Evolutionary conservation across 2,888 invertebrate genomes (phyloP), one percentile per base, ranked within the genome.

Genomic region (Pegoplata infirma): DNA sequence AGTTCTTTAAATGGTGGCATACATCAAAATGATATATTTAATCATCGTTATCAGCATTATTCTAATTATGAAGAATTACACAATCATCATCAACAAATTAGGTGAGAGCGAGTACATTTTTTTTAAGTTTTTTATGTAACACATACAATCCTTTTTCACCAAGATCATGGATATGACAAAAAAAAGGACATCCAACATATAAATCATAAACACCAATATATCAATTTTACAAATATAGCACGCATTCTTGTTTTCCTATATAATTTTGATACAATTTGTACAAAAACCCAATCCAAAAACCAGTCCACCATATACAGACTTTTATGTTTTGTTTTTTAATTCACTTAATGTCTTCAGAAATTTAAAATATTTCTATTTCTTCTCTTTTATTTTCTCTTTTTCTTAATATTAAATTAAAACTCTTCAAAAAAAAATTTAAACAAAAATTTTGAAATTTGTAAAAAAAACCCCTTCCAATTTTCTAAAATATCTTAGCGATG

Each of bases 51-150:
- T 85, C 89, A 89, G 80, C 95, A 96, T 87, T 96, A 96, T 88
- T 95, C 95, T 81, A 96, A 96, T 89, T 95, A 95, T 84, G 94
- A 95, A 87, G 96, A 96, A 90, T 93, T 96, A 84, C 47, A 95
- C 88, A 94, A 95, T 89, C 94, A 94, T 85, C 95, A 95, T 88
- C 94, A 94, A 85, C 95, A 95, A 88, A 91, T 95, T 84, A 95
- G 94, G 95, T 95, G 91, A 93, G 92, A 47, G 67, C 64, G 58
- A 71, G 59, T 72, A 73, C 67, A 55, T 56, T 67, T n/a, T 17
- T 61, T 47, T 28, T 10, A 7, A n/a, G n/a, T 56, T 8, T n/a
- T 40, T 40, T n/a, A n/a, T 32, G 8, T 40, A 40, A 12, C 32
- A 32, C 3, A 23, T 5, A 32, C 32, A 40, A 25, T 40, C 5